Base-by-base conservation (phyloP, 2,888 invertebrate genomes). In the Drosophila picticornis region DNA sequence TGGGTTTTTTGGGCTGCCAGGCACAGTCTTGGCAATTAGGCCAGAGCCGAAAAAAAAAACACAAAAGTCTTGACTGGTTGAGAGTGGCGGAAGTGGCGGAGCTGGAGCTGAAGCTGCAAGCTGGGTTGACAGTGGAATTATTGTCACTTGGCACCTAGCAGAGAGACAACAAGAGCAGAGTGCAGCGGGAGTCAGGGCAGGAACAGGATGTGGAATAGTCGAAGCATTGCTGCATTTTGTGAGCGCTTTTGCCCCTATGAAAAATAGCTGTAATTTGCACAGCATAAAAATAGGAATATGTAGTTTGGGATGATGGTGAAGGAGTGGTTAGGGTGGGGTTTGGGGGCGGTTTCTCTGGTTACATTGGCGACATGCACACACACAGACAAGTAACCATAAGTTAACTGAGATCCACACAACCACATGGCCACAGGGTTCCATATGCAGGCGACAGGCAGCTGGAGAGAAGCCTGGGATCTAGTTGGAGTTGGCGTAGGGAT, bases 261-360 rank as follows among this genome's bases (percentile, higher is more conserved):
- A 88, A 88, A 88, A 88, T 88, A 83, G 88, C 87, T 90, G 87
- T 88, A 90, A 88, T 90, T 88, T 88, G 90, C 87, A 87, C 81
- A 90, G 83, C 86, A 88, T 90, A 90, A 88, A 87, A 88, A 88
- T 90, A 75, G 86, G 80, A 85, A 83, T 69, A 79, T 75, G 71
- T 74, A 66, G 69, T 53, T 31, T 46, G 46, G 25, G 22, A 16
- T 25, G 46, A 46, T 46, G 46, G 16, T 16, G 25, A 25, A 46
- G 16, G 25, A 16, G 9, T 2, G 16, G 46, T 7, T 46, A 9
- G 31, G 9, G 11, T 2, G 53, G 10, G 19, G 31, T 2, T 22
- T 5, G 11, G 19, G 25, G 62, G 13, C 27, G 52, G 46, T 16
- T 25, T 16, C 25, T 16, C 46, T 46, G 16, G 46, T 16, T 25